These are phyloP conservation scores for Phaethornis superciliosus DNA, from an alignment of 2,113 vertebrate species.

Conservation along the genomic window DNA sequence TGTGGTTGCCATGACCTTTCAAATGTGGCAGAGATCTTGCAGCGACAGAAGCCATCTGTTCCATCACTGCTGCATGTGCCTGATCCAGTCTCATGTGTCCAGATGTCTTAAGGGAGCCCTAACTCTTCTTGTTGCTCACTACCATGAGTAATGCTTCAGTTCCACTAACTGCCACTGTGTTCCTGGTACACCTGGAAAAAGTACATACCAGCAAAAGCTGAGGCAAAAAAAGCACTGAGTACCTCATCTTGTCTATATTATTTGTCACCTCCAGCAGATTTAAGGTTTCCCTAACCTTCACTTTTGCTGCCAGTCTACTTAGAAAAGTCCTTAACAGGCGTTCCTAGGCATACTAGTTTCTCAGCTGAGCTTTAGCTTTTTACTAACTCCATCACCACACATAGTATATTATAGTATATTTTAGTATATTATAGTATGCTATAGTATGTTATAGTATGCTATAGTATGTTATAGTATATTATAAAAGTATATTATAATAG, in stretches of 20 bases:
- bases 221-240: not conserved
- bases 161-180: not conserved
- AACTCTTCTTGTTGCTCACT: not conserved
- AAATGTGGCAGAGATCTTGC: not conserved
- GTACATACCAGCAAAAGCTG: not conserved
- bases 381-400: not conserved
- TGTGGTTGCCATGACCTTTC: not conserved
- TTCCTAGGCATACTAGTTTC: not conserved
- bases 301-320: not conserved
- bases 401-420: not conserved
- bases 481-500: not conserved
- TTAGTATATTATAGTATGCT: not conserved
- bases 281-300: not conserved
- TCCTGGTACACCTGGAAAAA: not conserved
- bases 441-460: not conserved
- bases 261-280: not conserved
- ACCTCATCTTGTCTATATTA: not conserved
- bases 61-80: not conserved
- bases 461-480: no score
- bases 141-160: not conserved
- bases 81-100: not conserved
- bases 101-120: not conserved
- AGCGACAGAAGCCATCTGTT: not conserved
- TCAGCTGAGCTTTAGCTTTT: not conserved
- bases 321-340: not conserved